Evolutionary conservation across 64 coral and sea anemone species (phyloP).

Genomic region (Astreopora myriophthalma): DNA sequence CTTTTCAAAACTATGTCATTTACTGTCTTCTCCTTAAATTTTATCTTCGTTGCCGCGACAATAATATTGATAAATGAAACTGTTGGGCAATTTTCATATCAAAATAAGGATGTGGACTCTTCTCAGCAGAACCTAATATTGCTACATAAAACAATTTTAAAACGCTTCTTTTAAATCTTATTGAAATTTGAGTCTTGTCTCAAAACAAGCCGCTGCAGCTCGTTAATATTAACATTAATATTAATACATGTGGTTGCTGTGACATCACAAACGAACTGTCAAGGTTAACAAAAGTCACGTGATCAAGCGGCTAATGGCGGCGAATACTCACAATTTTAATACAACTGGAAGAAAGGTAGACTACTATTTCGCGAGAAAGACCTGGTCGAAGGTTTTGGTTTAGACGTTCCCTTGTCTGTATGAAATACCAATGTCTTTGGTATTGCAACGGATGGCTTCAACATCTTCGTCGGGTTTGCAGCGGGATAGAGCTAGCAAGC

Average conservation of each 20-base stretch:
- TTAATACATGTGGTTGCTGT: conserved; percentile 68
- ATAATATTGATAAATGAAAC: no score
- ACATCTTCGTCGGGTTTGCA: background rate
- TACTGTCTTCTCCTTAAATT: no score
- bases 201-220: no score
- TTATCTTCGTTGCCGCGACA: no score
- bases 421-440: conserved; percentile 4
- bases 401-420: background rate
- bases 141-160: no score
- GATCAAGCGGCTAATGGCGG: conserved; percentile 43
- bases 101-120: no score
- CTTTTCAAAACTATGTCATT: no score
- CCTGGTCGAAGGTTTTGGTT: background rate
- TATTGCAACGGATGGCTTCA: background rate
- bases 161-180: no score
- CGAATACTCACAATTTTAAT: background rate
- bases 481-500: background rate
- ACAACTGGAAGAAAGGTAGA: background rate
- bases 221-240: no score
- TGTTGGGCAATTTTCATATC: no score
- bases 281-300: conserved; percentile 27
- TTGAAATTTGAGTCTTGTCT: no score
- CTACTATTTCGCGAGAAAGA: background rate
- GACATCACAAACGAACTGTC: background rate
- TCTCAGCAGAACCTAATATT: no score